phyloP scores from a whole-genome alignment of 2,888 invertebrate species.

The Actias luna region DNA sequence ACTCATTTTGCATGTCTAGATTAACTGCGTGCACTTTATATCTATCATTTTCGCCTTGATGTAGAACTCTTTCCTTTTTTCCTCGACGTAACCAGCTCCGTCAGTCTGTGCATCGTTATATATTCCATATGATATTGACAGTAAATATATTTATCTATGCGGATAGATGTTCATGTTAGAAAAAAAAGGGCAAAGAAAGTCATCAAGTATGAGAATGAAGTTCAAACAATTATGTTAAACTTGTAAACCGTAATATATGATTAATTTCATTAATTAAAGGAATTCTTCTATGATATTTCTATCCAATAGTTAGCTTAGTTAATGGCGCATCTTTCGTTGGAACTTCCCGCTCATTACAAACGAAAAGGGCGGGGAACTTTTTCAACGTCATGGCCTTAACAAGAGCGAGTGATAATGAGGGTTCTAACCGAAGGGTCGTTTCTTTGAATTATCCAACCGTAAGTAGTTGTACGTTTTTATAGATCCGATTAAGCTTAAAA shows the following conservation, averaged over 20 bases:
- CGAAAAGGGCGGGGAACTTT: constrained; percentile 2
- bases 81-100: too few relatives aligned
- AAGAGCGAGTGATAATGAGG: constrained; percentile 17
- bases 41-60: too few relatives aligned
- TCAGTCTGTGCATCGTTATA: too few relatives aligned
- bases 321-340: not conserved
- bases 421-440: constrained; percentile 7
- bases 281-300: not conserved
- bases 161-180: too few relatives aligned
- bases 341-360: constrained; percentile 12
- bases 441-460: constrained; percentile 10
- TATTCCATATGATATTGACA: too few relatives aligned
- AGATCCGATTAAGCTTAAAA: not conserved
- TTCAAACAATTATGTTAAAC: too few relatives aligned
- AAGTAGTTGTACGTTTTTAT: constrained; percentile 4
- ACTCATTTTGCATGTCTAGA: too few relatives aligned
- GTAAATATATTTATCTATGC: too few relatives aligned
- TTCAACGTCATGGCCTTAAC: constrained; percentile 19
- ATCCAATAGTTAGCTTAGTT: not conserved
- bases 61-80: too few relatives aligned
- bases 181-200: too few relatives aligned
- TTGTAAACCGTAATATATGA: not conserved
- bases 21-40: too few relatives aligned
- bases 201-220: too few relatives aligned
- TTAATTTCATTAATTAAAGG: not conserved